Evolutionary conservation across 2,113 vertebrate genomes (phyloP).

Genomic region (Xenopus tropicalis): DNA sequence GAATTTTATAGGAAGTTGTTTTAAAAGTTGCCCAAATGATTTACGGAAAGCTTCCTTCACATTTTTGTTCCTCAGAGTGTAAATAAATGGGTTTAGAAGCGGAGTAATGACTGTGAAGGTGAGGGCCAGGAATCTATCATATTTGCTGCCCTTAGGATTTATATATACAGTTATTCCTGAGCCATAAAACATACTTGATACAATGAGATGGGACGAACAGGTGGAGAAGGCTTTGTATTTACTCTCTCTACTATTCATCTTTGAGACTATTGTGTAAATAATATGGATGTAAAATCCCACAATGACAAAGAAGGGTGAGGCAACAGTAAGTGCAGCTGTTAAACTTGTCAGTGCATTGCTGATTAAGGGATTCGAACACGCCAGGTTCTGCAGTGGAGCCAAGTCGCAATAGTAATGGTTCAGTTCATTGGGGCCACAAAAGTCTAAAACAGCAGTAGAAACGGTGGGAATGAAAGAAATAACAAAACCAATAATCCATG

Average conservation of each 20-base stretch:
- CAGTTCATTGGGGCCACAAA: conserved; percentile 33
- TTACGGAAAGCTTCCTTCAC: not conserved
- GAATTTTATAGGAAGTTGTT: too few relatives aligned
- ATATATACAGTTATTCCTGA: conserved; percentile 52
- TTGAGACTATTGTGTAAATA: conserved; percentile 1
- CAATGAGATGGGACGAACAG: conserved; percentile 49
- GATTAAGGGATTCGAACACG: conserved; percentile 13
- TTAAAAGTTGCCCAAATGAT: not conserved
- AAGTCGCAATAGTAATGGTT: conserved; percentile 39
- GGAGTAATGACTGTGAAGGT: not conserved
- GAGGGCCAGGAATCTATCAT: conserved; percentile 8
- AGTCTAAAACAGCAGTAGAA: conserved; percentile 11
- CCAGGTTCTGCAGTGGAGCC: conserved; percentile 31
- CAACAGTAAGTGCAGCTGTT: conserved; percentile 9
- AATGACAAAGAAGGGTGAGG: conserved; percentile 26
- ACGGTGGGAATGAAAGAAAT: conserved; percentile 19
- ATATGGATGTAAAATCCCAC: conserved; percentile 35
- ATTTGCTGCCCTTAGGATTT: conserved; percentile 2
- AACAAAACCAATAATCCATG: conserved; percentile 31
- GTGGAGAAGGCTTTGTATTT: conserved; percentile 51
- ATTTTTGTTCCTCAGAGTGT: conserved; percentile 10
- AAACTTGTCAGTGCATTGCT: conserved; percentile 18
- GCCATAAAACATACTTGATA: conserved; percentile 47
- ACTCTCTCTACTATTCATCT: not conserved
- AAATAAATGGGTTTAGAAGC: conserved; percentile 23